Evolutionary conservation across 2,113 vertebrate species (phyloP).

Genomic region (Cynoglossus semilaevis): DNA sequence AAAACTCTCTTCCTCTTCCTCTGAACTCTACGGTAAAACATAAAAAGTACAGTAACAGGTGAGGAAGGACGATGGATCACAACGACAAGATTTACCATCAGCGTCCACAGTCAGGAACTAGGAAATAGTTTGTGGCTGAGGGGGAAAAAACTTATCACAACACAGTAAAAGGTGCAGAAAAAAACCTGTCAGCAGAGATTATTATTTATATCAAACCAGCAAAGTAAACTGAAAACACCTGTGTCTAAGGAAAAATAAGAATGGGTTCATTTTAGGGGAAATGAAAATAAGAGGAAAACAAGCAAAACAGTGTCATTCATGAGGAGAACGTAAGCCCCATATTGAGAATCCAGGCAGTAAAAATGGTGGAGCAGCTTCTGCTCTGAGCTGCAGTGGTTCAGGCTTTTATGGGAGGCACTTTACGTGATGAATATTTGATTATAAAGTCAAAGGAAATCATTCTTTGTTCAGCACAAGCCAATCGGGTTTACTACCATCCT

Average conservation of each 20-base stretch:
- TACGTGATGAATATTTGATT: constrained; percentile 61
- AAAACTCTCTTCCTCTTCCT: constrained; percentile 84
- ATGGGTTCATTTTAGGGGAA: too few species aligned
- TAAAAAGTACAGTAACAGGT: neutral
- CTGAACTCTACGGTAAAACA: constrained; percentile 77
- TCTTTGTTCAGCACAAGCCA: constrained; percentile 16
- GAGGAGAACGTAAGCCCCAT: neutral
- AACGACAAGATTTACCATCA: neutral
- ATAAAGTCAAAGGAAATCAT: constrained; percentile 39
- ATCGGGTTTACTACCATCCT: too few species aligned
- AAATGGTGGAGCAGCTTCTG: too few species aligned
- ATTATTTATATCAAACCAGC: too few species aligned
- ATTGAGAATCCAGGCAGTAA: neutral
- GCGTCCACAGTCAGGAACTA: neutral
- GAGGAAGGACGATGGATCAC: neutral
- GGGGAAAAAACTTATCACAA: constrained; percentile 1
- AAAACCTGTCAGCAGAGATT: too few species aligned
- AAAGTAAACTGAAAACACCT: too few species aligned
- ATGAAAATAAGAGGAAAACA: too few species aligned
- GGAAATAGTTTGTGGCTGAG: constrained; percentile 10
- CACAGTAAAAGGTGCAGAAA: too few species aligned
- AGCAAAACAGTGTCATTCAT: neutral
- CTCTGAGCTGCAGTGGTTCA: neutral
- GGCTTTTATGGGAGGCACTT: constrained; percentile 42
- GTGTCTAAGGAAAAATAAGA: too few species aligned